Base-by-base conservation (phyloP, 2,113 vertebrate genomes). In the Amphilophus citrinellus region DNA sequence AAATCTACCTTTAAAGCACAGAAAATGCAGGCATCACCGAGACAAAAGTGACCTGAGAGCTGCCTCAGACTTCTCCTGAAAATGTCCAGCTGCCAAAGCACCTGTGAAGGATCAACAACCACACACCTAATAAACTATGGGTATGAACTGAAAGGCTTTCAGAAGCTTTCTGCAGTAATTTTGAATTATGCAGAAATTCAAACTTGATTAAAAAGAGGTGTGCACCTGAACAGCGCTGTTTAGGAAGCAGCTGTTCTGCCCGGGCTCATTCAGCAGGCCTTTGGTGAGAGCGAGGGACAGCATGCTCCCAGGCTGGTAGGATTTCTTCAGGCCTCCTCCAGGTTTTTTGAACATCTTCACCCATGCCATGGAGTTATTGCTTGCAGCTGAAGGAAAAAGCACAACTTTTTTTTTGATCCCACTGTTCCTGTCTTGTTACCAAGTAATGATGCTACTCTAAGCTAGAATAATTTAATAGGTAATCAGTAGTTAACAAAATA, bases 211-310 rank as follows among this genome's bases (percentile, higher is more conserved):
- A 66, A 79, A 73, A 42, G 50, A 1, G 18, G 9, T 42, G 42
- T 95, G 97, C 89, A 99, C 98, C 98, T 99, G 98, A 80, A 99
- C 97, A 37, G 98, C 98, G 42, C 98, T 99, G 91, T 99, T 99
- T n/a, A 99, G 97, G 91, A 99, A 99, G 95, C 98, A 99, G 94
- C 97, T 99, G 90, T 99, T 99, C 91, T 99, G 98, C 17, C 98
- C 98, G 0, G 98, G 98, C 85, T 99, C 98, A 24, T 99, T 99
- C 71, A 99, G 94, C 47, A 99, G 95, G 89, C 98, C 98, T 94
- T 99, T 98, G 83, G 98, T 99, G 78, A 98, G 98, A 0, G 98
- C 98, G 8, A 99, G 92, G 1, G 98, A 99, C 50, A 99, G 92
- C 95, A 99, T 96, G 83, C 98, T 99, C 87, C 98, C 98, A 35